Base-by-base conservation (phyloP, 2,113 vertebrate genomes). In the Albula glossodonta region DNA sequence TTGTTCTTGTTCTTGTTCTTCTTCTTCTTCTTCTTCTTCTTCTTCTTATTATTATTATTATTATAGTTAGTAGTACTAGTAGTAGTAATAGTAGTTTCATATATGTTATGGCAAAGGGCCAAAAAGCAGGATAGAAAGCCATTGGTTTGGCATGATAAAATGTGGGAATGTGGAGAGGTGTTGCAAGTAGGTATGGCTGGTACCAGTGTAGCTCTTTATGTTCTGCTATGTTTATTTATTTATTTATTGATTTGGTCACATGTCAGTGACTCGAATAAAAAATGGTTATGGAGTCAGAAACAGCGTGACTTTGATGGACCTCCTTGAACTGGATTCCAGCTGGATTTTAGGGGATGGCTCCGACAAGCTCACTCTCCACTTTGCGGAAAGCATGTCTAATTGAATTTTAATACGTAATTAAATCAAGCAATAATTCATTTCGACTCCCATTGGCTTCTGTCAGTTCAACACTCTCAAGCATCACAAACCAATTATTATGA, bases 361-460 rank as follows among this genome's bases (percentile, higher is more conserved):
- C 91, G 93, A 91, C 93, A 94, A 94, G 92, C 91, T 93, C 89
- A 90, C 92, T 94, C 94, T 93, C 91, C 93, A 92, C 93, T 94
- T 92, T 91, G 88, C 91, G 92, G 90, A 95, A 96, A 95, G 93
- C 92, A 88, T 87, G 93, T 92, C 94, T 95, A 96, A 96, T 95
- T 96, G 94, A 96, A 96, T 95, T 95, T 95, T 94, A 94, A 96
- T 95, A 94, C 93, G 85, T 95, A 96, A 96, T 95, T 95, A 95
- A 95, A 96, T 96, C 92, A 94, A 94, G 93, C 91, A 93, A 94
- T 95, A 95, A 96, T 95, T 95, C 94, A 94, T 92, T 91, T 90
- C 92, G 94, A 93, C 94, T 95, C 94, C 94, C 93, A 93, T 85
- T 92, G 93, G 70, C 94, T 94, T 91, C 93, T 85, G 92, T 91